Evolutionary conservation across 2,797 vertebrate genomes (phyloP).

Genomic region (Chiroxiphia lanceolata): DNA sequence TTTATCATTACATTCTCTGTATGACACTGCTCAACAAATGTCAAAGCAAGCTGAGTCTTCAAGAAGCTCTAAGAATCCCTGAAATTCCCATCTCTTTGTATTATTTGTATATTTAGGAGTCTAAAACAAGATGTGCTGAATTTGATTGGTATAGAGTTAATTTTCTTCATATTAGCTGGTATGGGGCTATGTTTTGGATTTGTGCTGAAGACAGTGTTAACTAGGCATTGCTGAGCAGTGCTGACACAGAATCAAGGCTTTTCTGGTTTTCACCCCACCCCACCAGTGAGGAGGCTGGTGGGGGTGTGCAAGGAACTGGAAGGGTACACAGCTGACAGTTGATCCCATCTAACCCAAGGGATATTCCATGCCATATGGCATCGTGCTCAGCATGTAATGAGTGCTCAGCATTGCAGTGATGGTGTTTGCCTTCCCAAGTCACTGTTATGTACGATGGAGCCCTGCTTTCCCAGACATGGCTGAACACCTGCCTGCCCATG

Average conservation of each 20-base stretch:
- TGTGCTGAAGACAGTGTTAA: neutral
- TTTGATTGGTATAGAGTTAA: neutral
- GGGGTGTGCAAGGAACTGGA: rapidly evolving
- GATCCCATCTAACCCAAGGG: neutral
- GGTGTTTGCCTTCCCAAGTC: neutral
- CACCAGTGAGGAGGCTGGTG: neutral
- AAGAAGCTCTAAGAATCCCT: conserved; percentile 21
- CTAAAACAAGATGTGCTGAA: neutral
- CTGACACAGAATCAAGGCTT: neutral
- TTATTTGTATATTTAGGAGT: neutral
- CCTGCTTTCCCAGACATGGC: neutral
- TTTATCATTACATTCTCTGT: neutral
- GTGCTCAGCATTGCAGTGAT: neutral
- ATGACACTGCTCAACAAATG: neutral
- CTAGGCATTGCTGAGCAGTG: neutral
- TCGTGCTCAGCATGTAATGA: neutral
- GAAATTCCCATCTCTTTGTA: neutral
- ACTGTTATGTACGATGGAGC: rapidly evolving
- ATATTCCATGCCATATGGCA: neutral
- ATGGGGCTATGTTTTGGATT: neutral
- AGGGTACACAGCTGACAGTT: neutral
- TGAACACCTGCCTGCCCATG: neutral
- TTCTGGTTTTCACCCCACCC: neutral
- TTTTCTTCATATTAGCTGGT: neutral
- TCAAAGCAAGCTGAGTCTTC: conserved; percentile 1